Conservation (phyloP, 2,888 invertebrate genomes). For the Aphidius colemani region DNA sequence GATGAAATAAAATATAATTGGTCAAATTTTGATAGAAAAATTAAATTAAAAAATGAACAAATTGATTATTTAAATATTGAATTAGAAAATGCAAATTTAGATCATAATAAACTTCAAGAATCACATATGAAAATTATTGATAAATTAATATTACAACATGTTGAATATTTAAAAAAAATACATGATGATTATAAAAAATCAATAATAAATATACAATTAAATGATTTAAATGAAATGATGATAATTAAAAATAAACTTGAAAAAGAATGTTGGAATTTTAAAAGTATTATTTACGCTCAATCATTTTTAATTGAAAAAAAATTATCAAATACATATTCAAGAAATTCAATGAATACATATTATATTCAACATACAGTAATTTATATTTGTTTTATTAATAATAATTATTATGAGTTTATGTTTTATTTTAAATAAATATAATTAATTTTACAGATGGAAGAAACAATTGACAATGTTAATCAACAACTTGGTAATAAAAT, state of each 20-base stretch:
- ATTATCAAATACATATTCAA: constrained; percentile 41
- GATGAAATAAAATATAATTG: constrained; percentile 70
- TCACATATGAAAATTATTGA: constrained; percentile 74
- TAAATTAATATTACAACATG: constrained; percentile 71
- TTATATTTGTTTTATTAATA: constrained; percentile 7
- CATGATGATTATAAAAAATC: constrained; percentile 64
- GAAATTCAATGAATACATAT: constrained; percentile 46
- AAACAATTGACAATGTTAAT: constrained; percentile 41
- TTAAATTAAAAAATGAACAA: constrained; percentile 71
- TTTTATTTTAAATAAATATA: not conserved
- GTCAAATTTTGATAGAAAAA: constrained; percentile 66
- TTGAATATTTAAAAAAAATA: constrained; percentile 65
- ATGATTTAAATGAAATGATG: constrained; percentile 64
- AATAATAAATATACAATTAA: constrained; percentile 62
- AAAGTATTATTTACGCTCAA: constrained; percentile 66
- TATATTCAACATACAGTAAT: constrained; percentile 47
- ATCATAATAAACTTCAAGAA: constrained; percentile 74
- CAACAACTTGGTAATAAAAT: constrained; percentile 43
- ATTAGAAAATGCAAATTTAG: constrained; percentile 73
- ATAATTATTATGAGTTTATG: not conserved
- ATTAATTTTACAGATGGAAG: constrained; percentile 43
- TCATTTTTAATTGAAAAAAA: constrained; percentile 52
- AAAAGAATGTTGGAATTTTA: constrained; percentile 65
- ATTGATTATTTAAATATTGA: constrained; percentile 69
- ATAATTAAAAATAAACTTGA: constrained; percentile 63